Evolutionary conservation across 2,797 vertebrate species (phyloP).

Genomic region (Lemur catta): DNA sequence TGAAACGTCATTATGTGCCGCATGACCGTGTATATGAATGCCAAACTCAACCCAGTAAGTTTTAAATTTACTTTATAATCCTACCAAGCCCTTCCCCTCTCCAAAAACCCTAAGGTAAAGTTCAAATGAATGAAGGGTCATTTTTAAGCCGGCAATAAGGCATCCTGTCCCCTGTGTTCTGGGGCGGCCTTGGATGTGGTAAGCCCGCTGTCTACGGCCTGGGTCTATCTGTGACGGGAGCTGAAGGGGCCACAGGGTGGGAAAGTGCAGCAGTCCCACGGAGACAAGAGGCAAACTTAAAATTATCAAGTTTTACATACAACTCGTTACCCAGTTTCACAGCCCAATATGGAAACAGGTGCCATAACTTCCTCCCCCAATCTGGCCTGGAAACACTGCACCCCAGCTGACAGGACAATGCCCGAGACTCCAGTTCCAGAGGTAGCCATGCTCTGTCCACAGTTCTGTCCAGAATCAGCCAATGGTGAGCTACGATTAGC

Average conservation of each 20-base stretch:
- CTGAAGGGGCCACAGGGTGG: not conserved
- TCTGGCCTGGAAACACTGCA: not conserved
- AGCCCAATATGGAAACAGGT: not conserved
- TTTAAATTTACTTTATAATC: constrained; percentile 12
- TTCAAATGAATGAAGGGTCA: not conserved
- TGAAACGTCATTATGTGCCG: not conserved
- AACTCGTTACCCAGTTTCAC: not conserved
- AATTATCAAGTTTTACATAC: not conserved
- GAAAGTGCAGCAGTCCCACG: not conserved
- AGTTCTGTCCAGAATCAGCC: not conserved
- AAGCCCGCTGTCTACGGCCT: not conserved
- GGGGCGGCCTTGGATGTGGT: not conserved
- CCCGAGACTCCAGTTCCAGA: not conserved
- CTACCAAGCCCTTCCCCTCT: not conserved
- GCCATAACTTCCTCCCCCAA: not conserved
- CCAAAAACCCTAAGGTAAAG: not conserved
- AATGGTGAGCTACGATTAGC: not conserved
- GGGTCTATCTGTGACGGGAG: no score
- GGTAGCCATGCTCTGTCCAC: not conserved
- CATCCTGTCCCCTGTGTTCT: not conserved
- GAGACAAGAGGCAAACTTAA: not conserved
- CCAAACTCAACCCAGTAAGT: not conserved
- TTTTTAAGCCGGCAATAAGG: not conserved
- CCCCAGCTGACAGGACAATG: not conserved
- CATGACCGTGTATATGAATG: not conserved